Conservation (phyloP, 1,140 invertebrate species). For the Odontomachus brunneus region DNA sequence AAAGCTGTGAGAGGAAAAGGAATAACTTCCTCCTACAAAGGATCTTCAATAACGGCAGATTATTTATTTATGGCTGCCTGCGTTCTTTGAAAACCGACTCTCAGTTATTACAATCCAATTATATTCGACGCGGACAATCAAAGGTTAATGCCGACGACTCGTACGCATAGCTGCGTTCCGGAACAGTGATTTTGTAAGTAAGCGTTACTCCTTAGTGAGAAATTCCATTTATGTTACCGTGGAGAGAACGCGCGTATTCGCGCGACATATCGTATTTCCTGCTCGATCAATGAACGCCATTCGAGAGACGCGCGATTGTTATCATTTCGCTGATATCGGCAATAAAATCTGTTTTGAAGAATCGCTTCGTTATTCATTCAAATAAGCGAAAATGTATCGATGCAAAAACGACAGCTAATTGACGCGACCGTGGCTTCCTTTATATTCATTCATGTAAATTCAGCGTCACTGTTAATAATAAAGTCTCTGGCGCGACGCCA, state of each 20-base stretch:
- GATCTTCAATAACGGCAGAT: constrained; percentile 54
- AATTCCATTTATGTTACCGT: constrained; percentile 13
- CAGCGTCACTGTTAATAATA: constrained; percentile 73
- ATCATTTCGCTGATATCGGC: background rate
- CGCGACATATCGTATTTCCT: background rate
- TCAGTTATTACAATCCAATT: constrained; percentile 34
- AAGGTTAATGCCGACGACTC: background rate
- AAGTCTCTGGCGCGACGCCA: constrained; percentile 69
- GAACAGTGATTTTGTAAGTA: constrained; percentile 13
- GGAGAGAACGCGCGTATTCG: background rate
- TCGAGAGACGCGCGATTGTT: background rate
- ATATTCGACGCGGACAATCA: constrained; percentile 28
- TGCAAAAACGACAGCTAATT: constrained; percentile 42
- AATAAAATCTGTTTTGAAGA: constrained; percentile 30
- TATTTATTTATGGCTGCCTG: constrained; percentile 59
- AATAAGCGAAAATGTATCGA: constrained; percentile 36
- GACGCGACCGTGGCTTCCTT: constrained; percentile 19
- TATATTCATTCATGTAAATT: constrained; percentile 41
- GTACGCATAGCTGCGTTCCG: constrained; percentile 6
- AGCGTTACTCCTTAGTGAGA: background rate
- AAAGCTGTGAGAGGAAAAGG: constrained; percentile 21
- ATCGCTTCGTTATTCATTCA: constrained; percentile 22
- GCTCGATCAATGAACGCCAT: background rate
- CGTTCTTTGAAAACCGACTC: constrained; percentile 24
- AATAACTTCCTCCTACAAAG: constrained; percentile 51